A percentile compares a stretch with the other conserved stretches of the same genome.
Evolutionary conservation across 2,113 vertebrate genomes (phyloP).

Genomic region (zebrafish (Danio rerio)): GRCz12tu NC_133178.1:33567501-33568000

Average conservation of each 20-base stretch:
- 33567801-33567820: no score
- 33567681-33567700: background rate
- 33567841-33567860: background rate
- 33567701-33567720: no score
- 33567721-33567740: no score
- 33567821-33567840: no score
- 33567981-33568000: no score
- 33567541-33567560: conserved; percentile 96
- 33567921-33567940: no score
- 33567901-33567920: no score
- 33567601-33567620: conserved; percentile 7
- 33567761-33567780: no score
- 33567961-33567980: no score
- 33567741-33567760: no score
- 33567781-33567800: no score
- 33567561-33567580: conserved; percentile 94
- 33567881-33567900: background rate
- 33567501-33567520: conserved; percentile 93
- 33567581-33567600: conserved; percentile 82
- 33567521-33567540: conserved; percentile 92
- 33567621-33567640: background rate
- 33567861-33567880: background rate
- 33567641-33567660: background rate
- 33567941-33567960: no score
- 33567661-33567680: background rate